Percentiles rank a stretch among this genome's conserved stretches.
These are phyloP conservation scores for Choloepus hoffmanni DNA, from an alignment of 2,113 vertebrate genomes.

Conservation along the genomic window DNA sequence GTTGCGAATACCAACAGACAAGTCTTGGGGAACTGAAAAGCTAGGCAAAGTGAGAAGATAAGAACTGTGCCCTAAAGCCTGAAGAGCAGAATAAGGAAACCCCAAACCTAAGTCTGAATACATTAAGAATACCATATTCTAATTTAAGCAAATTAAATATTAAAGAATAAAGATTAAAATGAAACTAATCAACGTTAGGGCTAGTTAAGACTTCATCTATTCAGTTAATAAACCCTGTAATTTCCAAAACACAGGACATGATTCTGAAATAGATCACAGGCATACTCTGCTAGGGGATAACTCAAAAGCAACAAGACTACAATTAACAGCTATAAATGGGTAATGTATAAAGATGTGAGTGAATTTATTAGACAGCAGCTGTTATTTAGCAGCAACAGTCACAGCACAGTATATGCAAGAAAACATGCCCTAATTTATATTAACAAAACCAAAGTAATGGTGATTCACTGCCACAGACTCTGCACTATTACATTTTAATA, in stretches of 20 bases:
- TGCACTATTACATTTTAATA: conserved; percentile 32
- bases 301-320: not conserved
- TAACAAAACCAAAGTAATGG: conserved; percentile 53
- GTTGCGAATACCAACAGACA: not conserved
- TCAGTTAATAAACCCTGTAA: conserved; percentile 19
- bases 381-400: conserved; percentile 51
- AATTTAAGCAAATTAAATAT: conserved; percentile 23
- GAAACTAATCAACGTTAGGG: not conserved
- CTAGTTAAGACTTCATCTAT: conserved; percentile 17
- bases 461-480: not conserved
- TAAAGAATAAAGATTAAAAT: conserved; percentile 17
- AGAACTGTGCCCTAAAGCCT: not conserved
- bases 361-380: conserved; percentile 42
- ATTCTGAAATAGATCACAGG: not conserved
- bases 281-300: not conserved
- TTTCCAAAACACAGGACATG: conserved; percentile 36
- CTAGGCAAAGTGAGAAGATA: not conserved
- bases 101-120: not conserved
- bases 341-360: conserved; percentile 27
- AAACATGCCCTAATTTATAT: not conserved
- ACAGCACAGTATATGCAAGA: conserved; percentile 46
- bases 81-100: not conserved
- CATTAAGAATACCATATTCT: not conserved
- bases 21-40: not conserved
- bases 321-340: conserved; percentile 24